A percentile compares a stretch with the other conserved stretches of the same genome.
These are phyloP conservation scores for Drosophila differens DNA, from an alignment of 2,888 invertebrate genomes.

Conservation along the genomic window DNA sequence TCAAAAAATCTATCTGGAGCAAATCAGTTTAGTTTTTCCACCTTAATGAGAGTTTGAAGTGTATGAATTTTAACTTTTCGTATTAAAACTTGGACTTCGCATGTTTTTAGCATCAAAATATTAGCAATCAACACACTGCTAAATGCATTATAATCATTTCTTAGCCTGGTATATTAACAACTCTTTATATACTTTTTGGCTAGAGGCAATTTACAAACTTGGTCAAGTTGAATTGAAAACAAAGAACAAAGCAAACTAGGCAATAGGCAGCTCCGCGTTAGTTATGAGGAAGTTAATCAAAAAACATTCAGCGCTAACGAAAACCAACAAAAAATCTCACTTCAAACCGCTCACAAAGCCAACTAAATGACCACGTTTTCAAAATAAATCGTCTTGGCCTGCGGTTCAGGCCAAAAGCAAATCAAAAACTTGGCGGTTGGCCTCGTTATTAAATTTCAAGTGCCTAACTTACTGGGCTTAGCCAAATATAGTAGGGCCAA, in stretches of 20 bases:
- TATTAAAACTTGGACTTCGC: background rate
- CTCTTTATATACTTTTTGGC: conserved; percentile 2
- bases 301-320: conserved; percentile 27
- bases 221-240: conserved; percentile 24
- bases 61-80: background rate
- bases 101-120: background rate
- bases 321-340: conserved; percentile 7
- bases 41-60: background rate
- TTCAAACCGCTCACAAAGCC: background rate
- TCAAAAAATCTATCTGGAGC: background rate
- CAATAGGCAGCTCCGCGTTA: conserved; percentile 17
- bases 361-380: conserved; percentile 15
- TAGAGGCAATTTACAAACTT: conserved; percentile 19
- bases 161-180: conserved; percentile 2
- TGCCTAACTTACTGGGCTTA: conserved; percentile 36
- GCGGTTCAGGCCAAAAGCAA: conserved; percentile 38
- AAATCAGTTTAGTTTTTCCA: background rate
- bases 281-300: conserved; percentile 56
- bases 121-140: conserved; percentile 2
- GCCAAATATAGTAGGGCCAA: conserved; percentile 23
- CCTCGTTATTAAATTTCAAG: conserved; percentile 76
- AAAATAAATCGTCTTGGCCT: conserved; percentile 25
- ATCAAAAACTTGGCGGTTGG: conserved; percentile 29
- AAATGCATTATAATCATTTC: conserved; percentile 1
- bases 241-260: conserved; percentile 32